Evolutionary conservation across 1,140 invertebrate genomes (phyloP), one percentile per base, ranked within the genome.

Genomic region (Papilio xuthus): DNA sequence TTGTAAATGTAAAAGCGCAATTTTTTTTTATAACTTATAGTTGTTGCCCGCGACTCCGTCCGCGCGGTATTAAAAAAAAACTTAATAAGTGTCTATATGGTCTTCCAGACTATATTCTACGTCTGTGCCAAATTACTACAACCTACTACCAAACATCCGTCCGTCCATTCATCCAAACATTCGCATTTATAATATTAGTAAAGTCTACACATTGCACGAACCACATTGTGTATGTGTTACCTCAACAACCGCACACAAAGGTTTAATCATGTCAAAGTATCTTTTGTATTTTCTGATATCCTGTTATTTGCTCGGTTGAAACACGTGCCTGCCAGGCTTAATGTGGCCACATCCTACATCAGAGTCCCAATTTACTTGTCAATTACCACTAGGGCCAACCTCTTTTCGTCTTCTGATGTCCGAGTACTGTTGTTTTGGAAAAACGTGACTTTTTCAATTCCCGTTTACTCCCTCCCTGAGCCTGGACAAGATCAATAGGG

Each of bases 371-470:
- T n/a, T n/a, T n/a, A 44, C 9, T 44, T 32, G 32, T 32, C 32
- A 2, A 32, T 32, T 32, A 32, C 2, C 9, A 44, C 42, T 44
- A 44, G 9, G 50, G 6, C n/a, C 8, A 47, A 47, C 8, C 50
- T 53, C 50, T 53, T 53, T 53, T 18, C 50, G 2, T n/a, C 50
- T 53, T 53, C 50, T 53, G 50, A n/a, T 53, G 18, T 53, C 50
- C 50, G n/a, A 53, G 50, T 53, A 53, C 50, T n/a, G 50, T 8
- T 53, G 50, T 53, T 53, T 53, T 53, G 50, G 6, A 53, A 8
- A 53, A 53, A 53, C 50, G 50, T 53, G 50, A 53, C 50, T 53
- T 53, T 53, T 53, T 53, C 50, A 53, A 53, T 53, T 53, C 50
- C 50, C 50, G 50, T 53, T 53, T n/a, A 18, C 50, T 53, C 50